Base-by-base conservation (phyloP, 35 echinoderm and acorn worm species). In the Apostichopus parvimensis region DNA sequence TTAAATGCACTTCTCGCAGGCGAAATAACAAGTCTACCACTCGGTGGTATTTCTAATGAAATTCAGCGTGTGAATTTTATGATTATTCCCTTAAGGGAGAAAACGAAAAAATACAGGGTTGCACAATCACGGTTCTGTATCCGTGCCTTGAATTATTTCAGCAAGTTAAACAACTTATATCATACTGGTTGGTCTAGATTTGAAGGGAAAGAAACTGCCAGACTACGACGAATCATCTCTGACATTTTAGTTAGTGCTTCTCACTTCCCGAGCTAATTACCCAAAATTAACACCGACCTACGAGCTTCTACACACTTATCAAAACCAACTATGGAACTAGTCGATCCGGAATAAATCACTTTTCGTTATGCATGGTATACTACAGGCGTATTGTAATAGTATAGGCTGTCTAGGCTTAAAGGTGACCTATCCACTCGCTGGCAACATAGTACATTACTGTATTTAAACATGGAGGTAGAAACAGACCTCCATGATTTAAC, bases 61-160 rank as follows among this genome's bases (percentile, higher is more conserved):
- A 60, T 84, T 84, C 81, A 84, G 81, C 81, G 81, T 84, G 81
- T 84, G 81, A 84, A 84, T 84, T 84, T 84, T 84, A 84, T 84
- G 81, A 84, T 84, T 84, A 84, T 84, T 84, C 81, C 81, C 81
- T 59, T 23, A 84, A 59, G 81, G 81, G 57, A 84, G 15, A 84
- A 60, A 58, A 58, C 56, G 24, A 84, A 84, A 84, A 84, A 84
- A 84, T 84, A 84, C 81, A 84, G 81, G 81, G 81, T 84, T 84
- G 81, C 81, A 84, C 81, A 84, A 84, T 84, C 81, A 84, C 81
- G 81, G 24, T 24, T 84, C 81, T 84, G 81, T 84, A 84, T 84
- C 81, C 81, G 81, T 84, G 81, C 81, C 57, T 25, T 84, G 81
- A 59, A 84, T 84, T 84, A 84, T 84, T 84, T 58, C 81, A 84